Evolutionary conservation across 2,113 vertebrate genomes (phyloP).

Genomic region (Mirza zaza): DNA sequence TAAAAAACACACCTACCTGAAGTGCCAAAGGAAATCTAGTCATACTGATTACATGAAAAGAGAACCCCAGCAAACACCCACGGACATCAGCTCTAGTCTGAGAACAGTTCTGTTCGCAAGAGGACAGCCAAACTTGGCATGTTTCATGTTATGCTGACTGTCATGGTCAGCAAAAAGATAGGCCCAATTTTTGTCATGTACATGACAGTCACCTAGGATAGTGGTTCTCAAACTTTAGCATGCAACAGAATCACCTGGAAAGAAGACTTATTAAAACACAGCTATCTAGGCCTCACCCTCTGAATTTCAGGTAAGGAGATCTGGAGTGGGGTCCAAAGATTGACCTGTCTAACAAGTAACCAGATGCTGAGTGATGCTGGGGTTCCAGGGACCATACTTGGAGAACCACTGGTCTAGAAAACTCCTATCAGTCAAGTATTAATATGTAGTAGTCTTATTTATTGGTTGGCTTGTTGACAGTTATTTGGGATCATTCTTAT

Average conservation of each 20-base stretch:
- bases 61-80: not conserved
- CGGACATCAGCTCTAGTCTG: not conserved
- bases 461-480: not conserved
- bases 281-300: not conserved
- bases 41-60: not conserved
- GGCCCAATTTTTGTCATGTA: too few species aligned
- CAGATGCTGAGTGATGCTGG: not conserved
- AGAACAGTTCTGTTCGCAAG: not conserved
- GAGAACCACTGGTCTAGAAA: not conserved
- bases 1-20: not conserved
- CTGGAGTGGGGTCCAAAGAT: not conserved
- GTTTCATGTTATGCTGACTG: slow-evolving; percentile 53
- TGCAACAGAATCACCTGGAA: not conserved
- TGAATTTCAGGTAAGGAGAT: not conserved
- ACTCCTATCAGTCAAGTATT: not conserved
- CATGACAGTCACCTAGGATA: not conserved
- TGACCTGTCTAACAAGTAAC: not conserved
- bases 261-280: not conserved
- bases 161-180: not conserved
- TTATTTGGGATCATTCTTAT: not conserved
- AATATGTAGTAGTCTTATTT: not conserved
- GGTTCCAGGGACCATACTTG: too few species aligned
- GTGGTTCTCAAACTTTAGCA: not conserved
- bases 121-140: slow-evolving; percentile 45
- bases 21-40: not conserved